Percentiles rank a stretch among this genome's conserved stretches.
These are phyloP conservation scores for Andrena haemorrhoa DNA, from an alignment of 2,888 invertebrate species.

Conservation along the genomic window DNA sequence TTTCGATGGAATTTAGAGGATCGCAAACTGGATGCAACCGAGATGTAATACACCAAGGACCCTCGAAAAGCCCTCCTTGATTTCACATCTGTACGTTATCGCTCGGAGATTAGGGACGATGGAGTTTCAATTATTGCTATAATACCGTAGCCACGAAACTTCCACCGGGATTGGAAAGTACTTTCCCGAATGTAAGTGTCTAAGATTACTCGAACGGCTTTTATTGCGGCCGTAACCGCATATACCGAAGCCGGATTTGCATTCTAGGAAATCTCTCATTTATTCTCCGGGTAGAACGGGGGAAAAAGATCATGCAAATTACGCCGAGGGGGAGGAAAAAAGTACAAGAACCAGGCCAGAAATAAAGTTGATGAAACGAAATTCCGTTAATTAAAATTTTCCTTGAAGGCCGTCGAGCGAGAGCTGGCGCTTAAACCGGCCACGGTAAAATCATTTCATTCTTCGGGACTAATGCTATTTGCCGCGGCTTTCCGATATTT, in stretches of 20 bases:
- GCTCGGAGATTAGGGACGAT: constrained; percentile 60
- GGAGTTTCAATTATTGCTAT: constrained; percentile 70
- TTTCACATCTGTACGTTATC: constrained; percentile 39
- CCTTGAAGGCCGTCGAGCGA: constrained; percentile 11
- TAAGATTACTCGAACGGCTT: constrained; percentile 69
- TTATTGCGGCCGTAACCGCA: constrained; percentile 60
- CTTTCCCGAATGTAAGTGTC: constrained; percentile 62
- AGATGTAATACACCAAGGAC: constrained; percentile 24
- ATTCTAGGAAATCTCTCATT: constrained; percentile 65
- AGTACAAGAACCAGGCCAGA: constrained; percentile 21
- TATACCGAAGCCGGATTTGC: constrained; percentile 59
- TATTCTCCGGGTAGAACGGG: constrained; percentile 41
- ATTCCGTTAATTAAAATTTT: constrained; percentile 63
- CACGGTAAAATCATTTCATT: constrained; percentile 20
- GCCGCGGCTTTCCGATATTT: constrained; percentile 1
- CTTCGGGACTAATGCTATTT: constrained; percentile 28
- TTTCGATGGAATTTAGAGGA: constrained; percentile 22
- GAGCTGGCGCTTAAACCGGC: constrained; percentile 15
- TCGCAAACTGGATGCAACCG: constrained; percentile 49
- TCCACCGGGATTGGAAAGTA: constrained; percentile 35
- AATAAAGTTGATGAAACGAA: constrained; percentile 57
- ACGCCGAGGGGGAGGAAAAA: constrained; percentile 1
- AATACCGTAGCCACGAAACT: constrained; percentile 60
- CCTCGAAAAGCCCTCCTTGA: constrained; percentile 18
- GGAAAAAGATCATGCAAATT: constrained; percentile 63